Evolutionary conservation across 2,888 invertebrate genomes (phyloP).

Genomic region (Ochlodes sylvanus): DNA sequence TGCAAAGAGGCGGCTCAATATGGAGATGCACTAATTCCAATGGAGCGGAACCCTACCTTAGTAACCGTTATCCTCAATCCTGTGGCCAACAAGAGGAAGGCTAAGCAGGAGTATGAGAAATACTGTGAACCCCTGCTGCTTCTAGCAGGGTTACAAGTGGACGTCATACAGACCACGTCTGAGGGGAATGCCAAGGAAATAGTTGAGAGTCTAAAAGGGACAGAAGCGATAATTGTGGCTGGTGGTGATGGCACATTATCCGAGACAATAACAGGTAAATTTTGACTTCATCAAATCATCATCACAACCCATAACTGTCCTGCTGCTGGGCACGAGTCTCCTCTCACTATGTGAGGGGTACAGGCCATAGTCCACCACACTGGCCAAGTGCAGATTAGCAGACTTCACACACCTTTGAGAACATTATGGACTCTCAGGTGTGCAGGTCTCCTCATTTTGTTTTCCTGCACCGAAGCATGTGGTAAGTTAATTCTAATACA

Average conservation of each 20-base stretch:
- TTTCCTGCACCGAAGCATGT: too few species aligned
- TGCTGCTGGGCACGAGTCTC: too few species aligned
- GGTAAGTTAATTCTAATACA: too few species aligned
- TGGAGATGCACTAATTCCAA: slow-evolving; percentile 87
- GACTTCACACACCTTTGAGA: too few species aligned
- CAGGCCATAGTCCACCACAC: too few species aligned
- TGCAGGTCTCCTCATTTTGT: too few species aligned
- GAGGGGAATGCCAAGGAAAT: slow-evolving; percentile 95
- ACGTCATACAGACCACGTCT: slow-evolving; percentile 90
- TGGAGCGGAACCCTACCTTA: slow-evolving; percentile 87
- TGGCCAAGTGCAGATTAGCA: too few species aligned
- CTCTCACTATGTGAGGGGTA: too few species aligned
- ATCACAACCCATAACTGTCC: too few species aligned
- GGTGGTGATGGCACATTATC: slow-evolving; percentile 98
- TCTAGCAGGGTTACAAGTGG: slow-evolving; percentile 88
- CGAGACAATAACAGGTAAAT: slow-evolving; percentile 90
- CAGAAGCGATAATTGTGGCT: slow-evolving; percentile 95
- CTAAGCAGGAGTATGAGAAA: slow-evolving; percentile 90
- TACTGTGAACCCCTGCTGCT: slow-evolving; percentile 97
- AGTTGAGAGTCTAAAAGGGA: slow-evolving; percentile 90
- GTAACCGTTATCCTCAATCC: slow-evolving; percentile 96
- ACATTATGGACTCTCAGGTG: too few species aligned
- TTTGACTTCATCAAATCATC: too few species aligned
- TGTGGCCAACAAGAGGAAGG: slow-evolving; percentile 92
- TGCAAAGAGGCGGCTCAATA: slow-evolving; percentile 91